Evolutionary conservation across 2,888 invertebrate genomes (phyloP).

Genomic region (Nephrotoma guestfalica): DNA sequence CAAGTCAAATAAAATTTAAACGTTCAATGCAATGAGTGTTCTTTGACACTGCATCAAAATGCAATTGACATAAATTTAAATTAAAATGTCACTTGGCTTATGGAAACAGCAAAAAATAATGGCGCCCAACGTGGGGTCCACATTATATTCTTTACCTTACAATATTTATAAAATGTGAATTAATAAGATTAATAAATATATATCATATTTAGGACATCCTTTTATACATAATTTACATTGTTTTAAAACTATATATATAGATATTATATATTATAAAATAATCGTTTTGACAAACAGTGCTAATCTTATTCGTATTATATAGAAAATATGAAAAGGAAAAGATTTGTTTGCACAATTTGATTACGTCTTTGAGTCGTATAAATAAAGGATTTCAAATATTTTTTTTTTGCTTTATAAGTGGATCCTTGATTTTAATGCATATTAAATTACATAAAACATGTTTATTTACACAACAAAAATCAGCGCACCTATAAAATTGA

Average conservation of each 20-base stretch:
- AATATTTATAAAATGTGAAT: neutral
- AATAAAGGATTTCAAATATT: neutral
- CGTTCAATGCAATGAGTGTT: no score
- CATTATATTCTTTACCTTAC: neutral
- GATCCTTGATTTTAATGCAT: neutral
- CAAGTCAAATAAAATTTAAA: no score
- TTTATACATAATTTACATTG: neutral
- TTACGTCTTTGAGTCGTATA: neutral
- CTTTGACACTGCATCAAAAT: no score
- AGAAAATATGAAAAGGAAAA: neutral
- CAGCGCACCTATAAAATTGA: neutral
- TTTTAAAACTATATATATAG: neutral
- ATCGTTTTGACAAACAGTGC: neutral
- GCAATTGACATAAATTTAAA: no score
- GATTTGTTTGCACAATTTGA: neutral
- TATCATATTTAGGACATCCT: neutral
- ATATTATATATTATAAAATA: neutral
- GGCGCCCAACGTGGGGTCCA: neutral
- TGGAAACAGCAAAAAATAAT: neutral
- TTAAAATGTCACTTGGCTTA: no score
- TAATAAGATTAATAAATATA: neutral
- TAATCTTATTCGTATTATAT: neutral
- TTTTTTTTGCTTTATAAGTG: neutral
- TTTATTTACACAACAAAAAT: neutral
- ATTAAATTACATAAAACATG: neutral